These are phyloP conservation scores for Aphidius colemani DNA, from an alignment of 2,888 invertebrate species.

Conservation along the genomic window DNA sequence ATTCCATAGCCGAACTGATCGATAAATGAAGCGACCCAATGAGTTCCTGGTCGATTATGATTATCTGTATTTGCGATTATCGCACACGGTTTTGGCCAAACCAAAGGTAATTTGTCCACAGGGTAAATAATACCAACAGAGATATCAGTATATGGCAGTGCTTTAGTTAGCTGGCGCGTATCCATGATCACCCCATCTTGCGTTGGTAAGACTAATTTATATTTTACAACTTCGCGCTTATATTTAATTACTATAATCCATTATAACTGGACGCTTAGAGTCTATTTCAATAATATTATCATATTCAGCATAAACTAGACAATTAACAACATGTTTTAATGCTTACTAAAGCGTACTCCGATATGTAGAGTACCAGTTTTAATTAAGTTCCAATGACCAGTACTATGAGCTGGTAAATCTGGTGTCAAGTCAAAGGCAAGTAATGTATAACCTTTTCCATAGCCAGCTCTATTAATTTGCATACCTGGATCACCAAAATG, in stretches of 20 bases:
- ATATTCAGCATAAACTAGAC: too few relatives aligned
- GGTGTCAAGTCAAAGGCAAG: slow-evolving; percentile 41
- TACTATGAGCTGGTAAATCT: slow-evolving; percentile 35
- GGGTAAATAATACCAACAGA: slow-evolving; percentile 29
- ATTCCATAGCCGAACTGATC: slow-evolving; percentile 14
- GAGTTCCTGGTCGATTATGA: slow-evolving; percentile 26
- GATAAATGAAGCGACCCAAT: slow-evolving; percentile 32
- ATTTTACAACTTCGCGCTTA: too few relatives aligned
- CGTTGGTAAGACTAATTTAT: too few relatives aligned
- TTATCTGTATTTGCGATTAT: slow-evolving; percentile 29
- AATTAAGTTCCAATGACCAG: slow-evolving; percentile 29
- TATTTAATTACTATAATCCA: not conserved
- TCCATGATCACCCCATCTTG: too few relatives aligned
- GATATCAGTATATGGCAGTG: slow-evolving; percentile 28
- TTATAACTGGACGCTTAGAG: slow-evolving; percentile 2
- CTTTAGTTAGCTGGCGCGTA: not conserved
- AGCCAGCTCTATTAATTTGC: not conserved
- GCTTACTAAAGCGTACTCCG: slow-evolving; percentile 37
- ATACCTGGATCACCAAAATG: not conserved
- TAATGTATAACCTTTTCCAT: slow-evolving; percentile 28
- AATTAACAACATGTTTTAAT: slow-evolving; percentile 34
- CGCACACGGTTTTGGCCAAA: slow-evolving; percentile 21
- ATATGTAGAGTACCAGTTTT: slow-evolving; percentile 36
- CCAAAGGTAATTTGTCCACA: slow-evolving; percentile 20
- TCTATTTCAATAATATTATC: slow-evolving; percentile 42